Base-by-base conservation (phyloP, 2,888 invertebrate species). In the Ctena decussata region DNA sequence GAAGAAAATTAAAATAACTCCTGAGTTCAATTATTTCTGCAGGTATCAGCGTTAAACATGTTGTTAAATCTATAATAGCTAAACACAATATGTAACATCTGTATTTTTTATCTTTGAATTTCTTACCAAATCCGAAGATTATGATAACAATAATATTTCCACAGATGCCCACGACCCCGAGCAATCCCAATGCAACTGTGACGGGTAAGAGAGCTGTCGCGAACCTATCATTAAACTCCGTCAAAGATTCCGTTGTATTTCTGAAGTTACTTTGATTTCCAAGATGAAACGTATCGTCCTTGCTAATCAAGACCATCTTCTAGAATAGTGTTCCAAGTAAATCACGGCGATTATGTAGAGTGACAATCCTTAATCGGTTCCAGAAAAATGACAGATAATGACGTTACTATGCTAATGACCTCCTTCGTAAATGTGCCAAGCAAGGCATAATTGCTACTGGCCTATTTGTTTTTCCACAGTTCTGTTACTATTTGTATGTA, bases 11-110 rank as follows among this genome's bases (percentile, higher is more conserved):
- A 39, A 88, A 88, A 35, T 88, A 85, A 69, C 79, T 83, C 21
- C 77, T 53, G 41, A 85, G 87, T 35, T 88, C 83, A 35, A 85
- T 69, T 72, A 88, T 88, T 60, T 88, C 87, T 5, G 83, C 83
- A n/a, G 85, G 85, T 21, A 88, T 88, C 18, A 88, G 41, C 5
- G 85, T 88, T 1, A 85, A 41, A 53, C 87, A 88, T 8, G 87
- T 85, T 0, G 75, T 70, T 32, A 88, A 74, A 73, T 88, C 87
- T 44, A 88, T 84, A 1, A 84, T 72, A 3, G 83, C 88, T 11
- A 88, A 69, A 1, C 76, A 80, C 6, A 88, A 49, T 8, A 85
- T 84, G 49, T 85, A 88, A 35, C 71, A 77, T 12, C 88, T 75
- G 49, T 84, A 84, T 53, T 88, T 88, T 49, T 77, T 79, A 46